phyloP scores from a whole-genome alignment of 2,113 vertebrate species.

The Gasterosteus aculeatus region DNA sequence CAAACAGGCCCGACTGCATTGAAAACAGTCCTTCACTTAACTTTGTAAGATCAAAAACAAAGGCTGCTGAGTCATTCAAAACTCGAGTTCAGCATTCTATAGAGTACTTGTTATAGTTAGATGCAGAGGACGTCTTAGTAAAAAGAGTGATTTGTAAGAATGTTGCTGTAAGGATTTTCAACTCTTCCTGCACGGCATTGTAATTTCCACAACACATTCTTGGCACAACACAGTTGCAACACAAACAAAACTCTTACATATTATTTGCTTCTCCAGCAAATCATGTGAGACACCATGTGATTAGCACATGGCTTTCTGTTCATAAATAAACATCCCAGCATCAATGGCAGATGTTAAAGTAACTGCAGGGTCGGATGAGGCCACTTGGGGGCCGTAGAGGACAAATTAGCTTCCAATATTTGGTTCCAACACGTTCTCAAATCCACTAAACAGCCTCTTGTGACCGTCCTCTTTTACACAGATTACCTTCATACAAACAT shows the following conservation, averaged over 20 bases:
- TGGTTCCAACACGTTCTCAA: no score
- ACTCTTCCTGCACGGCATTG: not conserved
- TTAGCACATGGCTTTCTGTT: not conserved
- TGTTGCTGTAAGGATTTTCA: not conserved
- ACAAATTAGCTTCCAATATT: not conserved
- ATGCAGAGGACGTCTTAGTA: not conserved
- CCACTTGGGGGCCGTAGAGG: not conserved
- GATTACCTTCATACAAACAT: no score
- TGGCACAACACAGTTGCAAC: constrained; percentile 2
- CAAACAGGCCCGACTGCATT: constrained; percentile 35
- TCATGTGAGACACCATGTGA: not conserved
- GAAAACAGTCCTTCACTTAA: not conserved
- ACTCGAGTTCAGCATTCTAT: not conserved
- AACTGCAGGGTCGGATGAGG: not conserved
- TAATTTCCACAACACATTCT: not conserved
- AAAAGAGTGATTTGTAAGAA: not conserved
- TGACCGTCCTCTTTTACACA: no score
- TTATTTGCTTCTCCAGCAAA: not conserved
- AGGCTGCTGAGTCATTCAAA: not conserved
- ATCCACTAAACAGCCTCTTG: no score
- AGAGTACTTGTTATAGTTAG: not conserved
- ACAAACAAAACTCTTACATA: not conserved
- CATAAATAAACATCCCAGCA: not conserved
- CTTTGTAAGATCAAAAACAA: not conserved
- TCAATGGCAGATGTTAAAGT: not conserved